Evolutionary conservation across 2,113 vertebrate genomes (phyloP), one percentile per base, ranked within the genome.

Genomic region (Smithornis capensis): DNA sequence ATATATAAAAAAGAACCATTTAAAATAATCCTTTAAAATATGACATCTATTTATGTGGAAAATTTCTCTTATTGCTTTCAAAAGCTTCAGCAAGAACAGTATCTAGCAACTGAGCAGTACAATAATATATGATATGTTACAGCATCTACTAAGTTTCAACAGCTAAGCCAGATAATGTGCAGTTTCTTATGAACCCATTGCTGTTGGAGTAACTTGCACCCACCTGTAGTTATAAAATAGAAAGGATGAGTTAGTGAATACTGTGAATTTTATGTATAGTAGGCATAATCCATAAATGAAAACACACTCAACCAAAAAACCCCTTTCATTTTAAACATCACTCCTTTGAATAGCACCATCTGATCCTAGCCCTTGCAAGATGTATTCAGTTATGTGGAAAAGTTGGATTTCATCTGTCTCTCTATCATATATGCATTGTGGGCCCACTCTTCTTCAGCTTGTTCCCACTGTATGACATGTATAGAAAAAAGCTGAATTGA

Each of bases 11-110:
- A 96, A 95, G 28, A 97, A 86, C 62, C 1, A 22, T 89, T 78
- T 94, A 62, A 89, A 96, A 89, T 89, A 82, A 56, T 78, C 76
- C 35, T 90, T 91, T 78, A 94, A 77, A 68, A 89, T 67, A 94
- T 37, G 80, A 60, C 65, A 96, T 89, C 64, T 94, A 62, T 42
- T 94, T 83, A 57, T 16, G 53, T 38, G 64, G 52, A 68, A 85
- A 55, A 71, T 45, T 89, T 87, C 31, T 87, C 85, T 95, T 97
- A 96, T 82, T 96, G 95, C 94, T 96, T 93, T 96, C 60, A 56
- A 65, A 92, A 95, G 82, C 92, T 62, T 75, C 91, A 95, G 87
- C 38, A 84, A 89, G 79, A 78, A 90, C 75, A 95, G 42, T 80
- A 87, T 35, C 29, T n/a, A 35, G 84, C 35, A 86, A 83, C 73